Conservation (phyloP, 2,888 invertebrate genomes). For the Tachina fera region DNA sequence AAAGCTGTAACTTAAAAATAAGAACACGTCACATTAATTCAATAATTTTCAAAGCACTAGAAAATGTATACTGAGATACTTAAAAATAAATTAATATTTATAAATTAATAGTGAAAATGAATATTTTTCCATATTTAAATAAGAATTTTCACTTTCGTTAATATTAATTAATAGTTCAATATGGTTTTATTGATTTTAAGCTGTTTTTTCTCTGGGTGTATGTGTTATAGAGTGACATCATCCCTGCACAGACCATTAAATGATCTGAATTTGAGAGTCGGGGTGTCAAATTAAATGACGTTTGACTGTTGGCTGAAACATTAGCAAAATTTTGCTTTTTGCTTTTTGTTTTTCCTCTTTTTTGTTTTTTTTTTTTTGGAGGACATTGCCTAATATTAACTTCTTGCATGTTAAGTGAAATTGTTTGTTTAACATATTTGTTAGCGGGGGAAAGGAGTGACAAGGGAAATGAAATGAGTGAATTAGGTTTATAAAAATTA, state of each 20-base stretch:
- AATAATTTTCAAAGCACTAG: too few species aligned
- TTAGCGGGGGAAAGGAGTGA: not conserved
- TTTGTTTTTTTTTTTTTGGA: not conserved
- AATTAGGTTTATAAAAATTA: not conserved
- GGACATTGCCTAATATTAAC: conserved; percentile 1
- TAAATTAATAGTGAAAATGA: too few species aligned
- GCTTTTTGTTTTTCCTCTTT: not conserved
- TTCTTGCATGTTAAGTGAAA: conserved; percentile 13
- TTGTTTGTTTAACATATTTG: not conserved
- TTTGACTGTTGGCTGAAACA: conserved; percentile 57
- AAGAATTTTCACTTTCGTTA: too few species aligned
- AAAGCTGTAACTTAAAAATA: too few species aligned
- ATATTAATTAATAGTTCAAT: too few species aligned
- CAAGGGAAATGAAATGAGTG: not conserved
- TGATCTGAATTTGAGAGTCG: not conserved
- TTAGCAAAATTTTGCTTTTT: conserved; percentile 52
- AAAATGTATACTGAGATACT: too few species aligned
- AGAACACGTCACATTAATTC: too few species aligned
- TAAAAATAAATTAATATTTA: too few species aligned
- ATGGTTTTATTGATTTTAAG: too few species aligned
- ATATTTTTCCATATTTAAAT: too few species aligned
- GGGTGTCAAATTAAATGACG: conserved; percentile 1
- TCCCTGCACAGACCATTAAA: not conserved
- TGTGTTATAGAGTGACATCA: not conserved
- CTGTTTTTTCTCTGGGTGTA: too few species aligned